Evolutionary conservation across 2,888 invertebrate species (phyloP), one percentile per base, ranked within the genome.

Genomic region (Athalia rosae): DNA sequence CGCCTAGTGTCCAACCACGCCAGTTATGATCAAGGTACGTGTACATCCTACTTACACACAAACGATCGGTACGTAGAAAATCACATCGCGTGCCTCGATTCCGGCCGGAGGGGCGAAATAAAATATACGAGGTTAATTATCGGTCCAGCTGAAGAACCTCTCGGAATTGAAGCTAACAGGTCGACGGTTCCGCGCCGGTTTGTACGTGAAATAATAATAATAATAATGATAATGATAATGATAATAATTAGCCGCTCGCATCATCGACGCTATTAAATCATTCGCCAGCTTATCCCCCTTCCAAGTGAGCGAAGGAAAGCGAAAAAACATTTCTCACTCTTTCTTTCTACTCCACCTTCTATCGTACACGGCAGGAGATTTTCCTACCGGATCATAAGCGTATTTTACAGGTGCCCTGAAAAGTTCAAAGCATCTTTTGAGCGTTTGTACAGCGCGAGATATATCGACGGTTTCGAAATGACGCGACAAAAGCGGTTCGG

Each of bases 251-350:
- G 28, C 13, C 48, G 28, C 15, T 66, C 15, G 13, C 66, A 66
- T 66, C 66, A 66, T 66, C 66, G 66, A 47, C 48, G 66, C 28
- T 13, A 64, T 47, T 13, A 53, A 53, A 11, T 53, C 53, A n/a
- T 7, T 53, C 53, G 53, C n/a, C n/a, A 53, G 53, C 53, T 53
- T 53, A 53, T 53, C 53, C 53, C 53, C n/a, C 28, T 28, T 28
- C 28, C 28, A 28, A 28, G 28, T 28, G 28, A 28, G 28, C 28
- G 28, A 28, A 28, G 28, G 28, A 28, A 2, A 28, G 28, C 28
- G 28, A 28, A 28, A 28, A 28, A 28, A 28, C n/a, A 28, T 28
- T 28, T 28, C 28, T 28, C 28, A 1, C 1, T 28, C 28, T 28
- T 28, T 28, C 28, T 28, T 28, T 28, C 28, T 28, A 28, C 9